Conservation (phyloP, 2,888 invertebrate genomes). For the Idaea straminata region DNA sequence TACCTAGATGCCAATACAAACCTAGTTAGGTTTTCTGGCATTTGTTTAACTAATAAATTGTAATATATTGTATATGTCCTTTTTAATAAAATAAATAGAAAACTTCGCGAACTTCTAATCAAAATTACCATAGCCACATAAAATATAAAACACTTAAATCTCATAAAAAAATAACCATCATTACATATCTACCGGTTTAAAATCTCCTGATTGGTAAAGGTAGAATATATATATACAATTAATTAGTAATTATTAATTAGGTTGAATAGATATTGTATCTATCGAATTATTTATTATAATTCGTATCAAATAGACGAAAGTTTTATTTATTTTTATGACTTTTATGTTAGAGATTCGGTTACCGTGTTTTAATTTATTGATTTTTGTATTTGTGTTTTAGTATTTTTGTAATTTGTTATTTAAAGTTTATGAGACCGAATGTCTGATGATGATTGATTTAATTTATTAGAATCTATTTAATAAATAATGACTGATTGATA, state of each 20-base stretch:
- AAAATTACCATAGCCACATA: not conserved
- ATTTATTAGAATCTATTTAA: not conserved
- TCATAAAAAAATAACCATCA: not conserved
- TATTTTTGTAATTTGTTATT: slow-evolving; percentile 2
- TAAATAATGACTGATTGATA: too few relatives aligned
- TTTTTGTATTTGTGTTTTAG: slow-evolving; percentile 6
- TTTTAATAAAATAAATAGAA: too few relatives aligned
- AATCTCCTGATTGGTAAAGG: not conserved
- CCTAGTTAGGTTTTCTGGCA: too few relatives aligned
- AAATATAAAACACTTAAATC: not conserved
- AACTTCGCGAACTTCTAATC: not conserved
- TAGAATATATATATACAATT: not conserved
- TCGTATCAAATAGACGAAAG: slow-evolving; percentile 11
- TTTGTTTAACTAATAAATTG: too few relatives aligned
- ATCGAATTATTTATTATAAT: slow-evolving; percentile 10
- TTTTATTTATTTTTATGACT: slow-evolving; percentile 10
- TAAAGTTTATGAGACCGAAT: not conserved
- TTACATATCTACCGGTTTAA: not conserved
- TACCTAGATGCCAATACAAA: too few relatives aligned
- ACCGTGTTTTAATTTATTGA: not conserved
- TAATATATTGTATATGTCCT: too few relatives aligned
- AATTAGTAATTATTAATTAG: not conserved
- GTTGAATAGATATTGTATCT: not conserved
- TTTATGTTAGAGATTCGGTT: not conserved
- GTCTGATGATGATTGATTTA: not conserved